Evolutionary conservation across 2,888 invertebrate species (phyloP).

Genomic region (Molorchus minor): DNA sequence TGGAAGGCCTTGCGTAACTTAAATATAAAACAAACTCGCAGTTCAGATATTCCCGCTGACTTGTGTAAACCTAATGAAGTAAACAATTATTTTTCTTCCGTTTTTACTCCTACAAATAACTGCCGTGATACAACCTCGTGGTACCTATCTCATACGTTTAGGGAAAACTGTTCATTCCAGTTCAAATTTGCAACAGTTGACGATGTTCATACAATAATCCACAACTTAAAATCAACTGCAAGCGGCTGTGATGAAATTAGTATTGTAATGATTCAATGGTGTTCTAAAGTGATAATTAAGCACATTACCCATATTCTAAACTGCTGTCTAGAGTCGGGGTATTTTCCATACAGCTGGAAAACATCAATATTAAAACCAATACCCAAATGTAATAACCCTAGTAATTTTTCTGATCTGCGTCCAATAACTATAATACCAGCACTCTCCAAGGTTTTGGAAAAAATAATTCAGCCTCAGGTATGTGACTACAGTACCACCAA

Average conservation of each 20-base stretch:
- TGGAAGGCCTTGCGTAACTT: too few relatives aligned
- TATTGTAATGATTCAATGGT: too few relatives aligned
- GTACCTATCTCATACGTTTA: background rate
- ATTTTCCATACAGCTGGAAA: background rate
- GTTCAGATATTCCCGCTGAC: background rate
- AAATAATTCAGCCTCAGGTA: background rate
- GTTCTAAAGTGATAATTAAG: too few relatives aligned
- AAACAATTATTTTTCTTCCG: background rate
- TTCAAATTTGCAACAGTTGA: too few relatives aligned
- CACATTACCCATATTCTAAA: background rate
- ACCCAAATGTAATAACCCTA: background rate
- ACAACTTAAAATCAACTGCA: too few relatives aligned
- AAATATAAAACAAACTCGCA: background rate
- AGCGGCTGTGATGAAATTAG: too few relatives aligned
- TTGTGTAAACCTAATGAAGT: background rate
- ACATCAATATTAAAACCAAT: background rate
- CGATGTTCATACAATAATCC: too few relatives aligned
- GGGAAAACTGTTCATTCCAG: too few relatives aligned
- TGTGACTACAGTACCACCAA: background rate
- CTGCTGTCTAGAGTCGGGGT: background rate
- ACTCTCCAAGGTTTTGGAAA: background rate
- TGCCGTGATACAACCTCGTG: background rate
- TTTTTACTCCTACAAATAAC: background rate
- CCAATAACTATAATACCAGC: constrained; percentile 5
- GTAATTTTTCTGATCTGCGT: background rate